Base-by-base conservation (phyloP, 2,797 vertebrate genomes). In the Tangara arthus region DNA sequence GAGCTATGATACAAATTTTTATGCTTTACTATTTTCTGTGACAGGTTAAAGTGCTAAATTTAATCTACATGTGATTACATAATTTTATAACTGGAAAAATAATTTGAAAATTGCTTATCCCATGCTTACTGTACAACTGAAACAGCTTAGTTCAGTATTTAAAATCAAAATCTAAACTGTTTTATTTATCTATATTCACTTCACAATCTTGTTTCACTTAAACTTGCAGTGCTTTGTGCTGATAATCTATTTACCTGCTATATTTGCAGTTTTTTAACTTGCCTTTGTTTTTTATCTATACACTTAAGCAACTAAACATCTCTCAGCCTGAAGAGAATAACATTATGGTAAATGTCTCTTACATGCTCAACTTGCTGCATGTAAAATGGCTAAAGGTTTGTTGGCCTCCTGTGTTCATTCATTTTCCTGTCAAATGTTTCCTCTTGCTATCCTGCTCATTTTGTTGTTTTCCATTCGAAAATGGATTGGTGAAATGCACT, bases 301-400 rank as follows among this genome's bases (percentile, higher is more conserved):
- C 93, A 95, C 76, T 97, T 97, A 98, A 99, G 99, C 98, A 98
- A 97, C 98, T 99, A 97, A 98, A 98, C 96, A 97, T 97, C 44
- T 97, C 98, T 98, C 98, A 98, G 84, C 98, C 98, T 44, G 96
- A 98, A 97, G 98, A 98, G 70, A 98, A 98, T 89, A 98, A 98
- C 98, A 98, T 99, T 97, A 95, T 99, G 98, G 98, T 99, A 98
- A 99, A 99, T 95, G 98, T 99, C 94, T 99, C 99, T 97, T 99
- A 98, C 98, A 98, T 99, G 98, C 98, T 99, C 98, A 98, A 98
- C 98, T 99, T 99, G 98, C 98, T 99, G 98, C 99, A 99, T 98
- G 99, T 99, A 96, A 99, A 98, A 98, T 99, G 99, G 99, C 98
- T 99, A 69, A 99, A 99, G 99, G 99, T 99, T 98, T 98, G 99